Percentiles rank a stretch among this genome's conserved stretches.
Evolutionary conservation across 2,797 vertebrate species (phyloP).

Genomic region (Melanotaenia boesemani): DNA sequence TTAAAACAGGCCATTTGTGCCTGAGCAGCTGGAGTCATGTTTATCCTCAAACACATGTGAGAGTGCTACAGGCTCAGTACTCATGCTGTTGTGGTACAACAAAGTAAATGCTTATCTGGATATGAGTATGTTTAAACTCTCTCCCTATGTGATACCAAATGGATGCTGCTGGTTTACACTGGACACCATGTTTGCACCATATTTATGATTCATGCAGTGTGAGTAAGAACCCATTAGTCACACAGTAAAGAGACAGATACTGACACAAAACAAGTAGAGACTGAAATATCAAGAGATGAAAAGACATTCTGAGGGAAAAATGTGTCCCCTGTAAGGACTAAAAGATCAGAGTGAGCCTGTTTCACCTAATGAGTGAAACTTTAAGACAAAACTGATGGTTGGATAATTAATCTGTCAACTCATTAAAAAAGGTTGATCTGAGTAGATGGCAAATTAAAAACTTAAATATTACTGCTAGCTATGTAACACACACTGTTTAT

Average conservation of each 20-base stretch:
- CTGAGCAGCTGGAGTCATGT: slow-evolving; percentile 15
- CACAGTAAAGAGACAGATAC: neutral
- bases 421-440: neutral
- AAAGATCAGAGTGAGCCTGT: neutral
- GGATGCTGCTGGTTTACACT: slow-evolving; percentile 4
- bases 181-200: slow-evolving; percentile 3
- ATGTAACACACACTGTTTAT: neutral
- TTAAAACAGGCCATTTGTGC: neutral
- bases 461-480: too few relatives aligned
- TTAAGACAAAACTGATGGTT: neutral
- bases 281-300: slow-evolving; percentile 18
- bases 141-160: slow-evolving; percentile 16
- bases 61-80: slow-evolving; percentile 16
- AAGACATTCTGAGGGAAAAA: slow-evolving; percentile 9
- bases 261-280: neutral
- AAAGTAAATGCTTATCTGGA: slow-evolving; percentile 13
- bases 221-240: slow-evolving; percentile 1
- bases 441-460: too few relatives aligned
- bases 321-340: slow-evolving; percentile 17
- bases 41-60: slow-evolving; percentile 26
- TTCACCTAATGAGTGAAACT: neutral
- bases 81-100: slow-evolving; percentile 10
- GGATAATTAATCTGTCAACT: neutral
- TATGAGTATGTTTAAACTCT: slow-evolving; percentile 23
- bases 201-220: neutral